These are phyloP conservation scores for Epinephelus awoara DNA, from an alignment of 2,797 vertebrate species.

Conservation along the genomic window DNA sequence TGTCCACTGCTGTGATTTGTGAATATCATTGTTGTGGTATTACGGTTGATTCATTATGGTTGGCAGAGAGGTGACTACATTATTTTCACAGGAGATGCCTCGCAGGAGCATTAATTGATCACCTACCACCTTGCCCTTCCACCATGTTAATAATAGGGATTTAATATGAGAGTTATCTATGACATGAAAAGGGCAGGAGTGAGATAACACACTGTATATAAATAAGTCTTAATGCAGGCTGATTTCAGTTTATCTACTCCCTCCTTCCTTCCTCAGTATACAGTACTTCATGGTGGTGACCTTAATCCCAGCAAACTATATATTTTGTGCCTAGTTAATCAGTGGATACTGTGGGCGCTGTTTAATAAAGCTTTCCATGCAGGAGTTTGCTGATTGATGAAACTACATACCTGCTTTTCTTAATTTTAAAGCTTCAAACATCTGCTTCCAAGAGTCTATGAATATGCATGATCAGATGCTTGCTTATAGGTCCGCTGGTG, in stretches of 20 bases:
- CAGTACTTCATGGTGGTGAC: background rate
- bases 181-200: background rate
- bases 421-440: background rate
- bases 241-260: background rate
- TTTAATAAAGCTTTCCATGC: background rate
- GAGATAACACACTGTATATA: background rate
- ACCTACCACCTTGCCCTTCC: conserved; percentile 13
- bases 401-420: background rate
- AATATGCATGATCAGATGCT: conserved; percentile 27
- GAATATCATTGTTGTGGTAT: conserved; percentile 17
- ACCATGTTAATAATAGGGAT: conserved; percentile 18
- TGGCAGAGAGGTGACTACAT: conserved; percentile 1
- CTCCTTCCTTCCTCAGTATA: background rate
- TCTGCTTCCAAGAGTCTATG: background rate
- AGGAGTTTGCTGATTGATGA: background rate
- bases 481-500: background rate
- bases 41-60: conserved; percentile 33
- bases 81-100: conserved; percentile 10
- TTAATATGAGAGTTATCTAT: conserved; percentile 25
- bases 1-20: conserved; percentile 30
- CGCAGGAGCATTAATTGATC: conserved; percentile 34
- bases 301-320: background rate
- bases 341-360: background rate
- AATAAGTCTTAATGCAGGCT: background rate
- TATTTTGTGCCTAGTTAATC: background rate